Evolutionary conservation across 2,888 invertebrate species (phyloP).

Genomic region (Scaptomyza cyrtandrae): DNA sequence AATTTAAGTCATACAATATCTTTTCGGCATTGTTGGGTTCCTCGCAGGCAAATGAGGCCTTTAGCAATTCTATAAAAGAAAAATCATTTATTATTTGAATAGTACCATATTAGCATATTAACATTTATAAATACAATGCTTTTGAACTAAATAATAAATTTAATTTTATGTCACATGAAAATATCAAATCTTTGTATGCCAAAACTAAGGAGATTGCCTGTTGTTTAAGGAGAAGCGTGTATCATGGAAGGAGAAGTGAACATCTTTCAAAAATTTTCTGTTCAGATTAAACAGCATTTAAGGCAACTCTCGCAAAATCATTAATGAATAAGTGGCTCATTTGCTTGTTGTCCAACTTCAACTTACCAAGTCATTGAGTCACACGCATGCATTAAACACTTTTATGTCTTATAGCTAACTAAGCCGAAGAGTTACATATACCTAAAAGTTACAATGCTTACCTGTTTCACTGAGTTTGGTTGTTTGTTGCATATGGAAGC

Average conservation of each 20-base stretch:
- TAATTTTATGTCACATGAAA: too few relatives aligned
- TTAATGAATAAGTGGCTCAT: constrained; percentile 19
- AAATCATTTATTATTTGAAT: not conserved
- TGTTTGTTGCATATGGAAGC: constrained; percentile 82
- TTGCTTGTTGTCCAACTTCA: constrained; percentile 6
- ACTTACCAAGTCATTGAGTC: not conserved
- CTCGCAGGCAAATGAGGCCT: constrained; percentile 43
- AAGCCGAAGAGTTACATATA: not conserved
- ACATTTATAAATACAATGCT: not conserved
- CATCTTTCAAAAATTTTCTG: not conserved
- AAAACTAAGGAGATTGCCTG: not conserved
- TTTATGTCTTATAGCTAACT: not conserved
- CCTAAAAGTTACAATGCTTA: constrained; percentile 61
- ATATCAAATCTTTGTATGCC: too few relatives aligned
- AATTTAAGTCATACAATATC: constrained; percentile 37
- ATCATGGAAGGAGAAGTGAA: not conserved
- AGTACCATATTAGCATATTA: not conserved
- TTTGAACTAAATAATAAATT: too few relatives aligned
- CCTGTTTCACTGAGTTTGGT: constrained; percentile 82
- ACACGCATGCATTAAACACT: not conserved
- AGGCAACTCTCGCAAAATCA: constrained; percentile 11
- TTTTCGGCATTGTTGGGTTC: constrained; percentile 41
- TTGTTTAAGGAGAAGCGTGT: too few relatives aligned
- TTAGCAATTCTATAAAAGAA: constrained; percentile 32
- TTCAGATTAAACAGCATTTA: too few relatives aligned